These are phyloP conservation scores for Exocentrus adspersus DNA, from an alignment of 2,888 invertebrate species.

Conservation along the genomic window DNA sequence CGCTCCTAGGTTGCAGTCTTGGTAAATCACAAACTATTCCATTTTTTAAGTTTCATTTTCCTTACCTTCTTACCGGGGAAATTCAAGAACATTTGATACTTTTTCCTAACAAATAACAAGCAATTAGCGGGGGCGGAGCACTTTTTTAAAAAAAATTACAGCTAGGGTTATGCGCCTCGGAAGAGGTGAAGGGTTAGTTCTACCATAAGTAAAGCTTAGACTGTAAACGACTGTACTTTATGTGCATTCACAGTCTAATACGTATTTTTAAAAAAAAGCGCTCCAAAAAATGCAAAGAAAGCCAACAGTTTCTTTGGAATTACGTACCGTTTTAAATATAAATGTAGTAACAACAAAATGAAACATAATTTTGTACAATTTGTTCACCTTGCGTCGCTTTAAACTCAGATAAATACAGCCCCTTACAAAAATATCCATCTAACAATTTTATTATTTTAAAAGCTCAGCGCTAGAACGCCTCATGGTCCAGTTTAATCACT, in stretches of 20 bases:
- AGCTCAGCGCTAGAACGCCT: not conserved
- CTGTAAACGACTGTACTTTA: no score
- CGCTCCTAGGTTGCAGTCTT: conserved; percentile 34
- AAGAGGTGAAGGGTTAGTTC: no score
- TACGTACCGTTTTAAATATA: no score
- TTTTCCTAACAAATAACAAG: conserved; percentile 45
- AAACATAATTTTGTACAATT: no score
- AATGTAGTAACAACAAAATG: no score
- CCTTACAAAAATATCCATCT: conserved; percentile 13
- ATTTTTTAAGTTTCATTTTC: conserved; percentile 46
- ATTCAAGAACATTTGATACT: conserved; percentile 44
- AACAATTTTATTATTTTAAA: not conserved
- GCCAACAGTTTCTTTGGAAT: no score
- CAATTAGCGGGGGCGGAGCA: conserved; percentile 29
- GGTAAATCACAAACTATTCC: conserved; percentile 44
- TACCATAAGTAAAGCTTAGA: no score
- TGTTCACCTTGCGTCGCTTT: no score
- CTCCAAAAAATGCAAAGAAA: no score
- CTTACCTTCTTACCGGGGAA: conserved; percentile 43
- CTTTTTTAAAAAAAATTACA: conserved; percentile 15
- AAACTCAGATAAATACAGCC: conserved; percentile 3
- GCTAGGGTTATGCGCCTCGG: no score
- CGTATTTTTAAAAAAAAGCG: conserved; percentile 15
- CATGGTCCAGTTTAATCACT: conserved; percentile 19
- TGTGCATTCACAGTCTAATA: no score